Percentiles rank a stretch among this genome's conserved stretches.
Conservation (phyloP, 2,888 invertebrate species). For the Pyrrhosoma nymphula region DNA sequence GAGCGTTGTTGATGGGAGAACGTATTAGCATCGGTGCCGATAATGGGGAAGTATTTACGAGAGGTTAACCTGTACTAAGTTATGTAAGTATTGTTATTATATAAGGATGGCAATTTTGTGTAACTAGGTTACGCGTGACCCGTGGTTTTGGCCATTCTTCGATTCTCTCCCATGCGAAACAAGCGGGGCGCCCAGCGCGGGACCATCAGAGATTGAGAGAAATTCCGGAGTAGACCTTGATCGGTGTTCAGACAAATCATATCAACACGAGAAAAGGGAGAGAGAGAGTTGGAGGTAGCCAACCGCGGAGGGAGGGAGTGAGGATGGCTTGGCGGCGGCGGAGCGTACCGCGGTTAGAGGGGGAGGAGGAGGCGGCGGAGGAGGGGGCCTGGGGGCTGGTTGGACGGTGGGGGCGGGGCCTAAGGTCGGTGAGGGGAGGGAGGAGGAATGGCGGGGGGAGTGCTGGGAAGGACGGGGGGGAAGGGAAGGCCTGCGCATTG, state of each 20-base stretch:
- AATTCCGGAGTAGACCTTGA: not conserved
- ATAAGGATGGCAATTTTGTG: not conserved
- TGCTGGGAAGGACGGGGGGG: slow-evolving; percentile 34
- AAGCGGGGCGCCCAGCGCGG: not conserved
- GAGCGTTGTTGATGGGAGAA: too few species aligned
- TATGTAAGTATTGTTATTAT: too few species aligned
- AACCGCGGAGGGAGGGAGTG: not conserved
- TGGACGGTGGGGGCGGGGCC: not conserved
- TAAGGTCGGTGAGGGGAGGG: not conserved
- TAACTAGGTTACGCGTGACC: not conserved
- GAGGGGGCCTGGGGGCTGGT: not conserved
- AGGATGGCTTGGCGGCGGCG: slow-evolving; percentile 36
- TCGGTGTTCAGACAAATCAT: not conserved
- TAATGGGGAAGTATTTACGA: too few species aligned
- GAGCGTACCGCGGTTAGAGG: not conserved
- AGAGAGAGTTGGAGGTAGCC: too few species aligned
- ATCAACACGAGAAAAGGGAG: not conserved
- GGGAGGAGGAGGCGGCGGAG: not conserved
- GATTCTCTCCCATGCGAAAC: not conserved
- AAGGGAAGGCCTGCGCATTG: slow-evolving; percentile 66
- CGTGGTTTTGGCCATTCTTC: not conserved
- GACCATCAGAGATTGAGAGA: not conserved
- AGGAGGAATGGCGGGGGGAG: not conserved
- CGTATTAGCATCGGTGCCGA: too few species aligned
- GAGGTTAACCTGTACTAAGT: too few species aligned